Evolutionary conservation across 2,797 vertebrate genomes (phyloP).

Genomic region (Manis javanica): DNA sequence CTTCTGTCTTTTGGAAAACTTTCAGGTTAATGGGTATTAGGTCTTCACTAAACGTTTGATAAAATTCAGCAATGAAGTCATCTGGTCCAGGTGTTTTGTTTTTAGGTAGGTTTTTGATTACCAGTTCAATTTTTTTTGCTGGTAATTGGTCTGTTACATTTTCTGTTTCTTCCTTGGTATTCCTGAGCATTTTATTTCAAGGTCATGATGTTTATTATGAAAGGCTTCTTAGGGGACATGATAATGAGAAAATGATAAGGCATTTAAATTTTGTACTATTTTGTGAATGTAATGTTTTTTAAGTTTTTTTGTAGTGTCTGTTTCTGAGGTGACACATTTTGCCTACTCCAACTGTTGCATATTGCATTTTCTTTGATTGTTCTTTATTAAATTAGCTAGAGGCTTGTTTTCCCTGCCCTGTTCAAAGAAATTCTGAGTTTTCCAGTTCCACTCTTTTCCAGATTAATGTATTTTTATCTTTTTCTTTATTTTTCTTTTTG

Average conservation of each 20-base stretch:
- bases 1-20: too few species aligned
- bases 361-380: not conserved
- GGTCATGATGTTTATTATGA: not conserved
- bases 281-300: not conserved
- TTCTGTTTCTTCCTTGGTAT: too few species aligned
- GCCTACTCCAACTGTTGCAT: too few species aligned
- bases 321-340: not conserved
- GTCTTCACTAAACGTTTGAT: too few species aligned
- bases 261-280: not conserved
- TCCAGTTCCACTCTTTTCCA: not conserved
- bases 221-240: not conserved
- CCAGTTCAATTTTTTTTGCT: too few species aligned
- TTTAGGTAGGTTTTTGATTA: too few species aligned
- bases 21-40: too few species aligned
- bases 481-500: conserved; percentile 2
- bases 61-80: too few species aligned
- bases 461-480: not conserved
- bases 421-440: not conserved
- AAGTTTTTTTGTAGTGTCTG: not conserved
- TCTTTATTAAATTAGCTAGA: not conserved
- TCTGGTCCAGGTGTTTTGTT: too few species aligned
- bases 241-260: not conserved
- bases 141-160: too few species aligned
- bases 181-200: not conserved
- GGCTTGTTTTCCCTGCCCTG: fast-evolving